Base-by-base conservation (phyloP, 2,797 vertebrate species). In the Tapirus indicus region DNA sequence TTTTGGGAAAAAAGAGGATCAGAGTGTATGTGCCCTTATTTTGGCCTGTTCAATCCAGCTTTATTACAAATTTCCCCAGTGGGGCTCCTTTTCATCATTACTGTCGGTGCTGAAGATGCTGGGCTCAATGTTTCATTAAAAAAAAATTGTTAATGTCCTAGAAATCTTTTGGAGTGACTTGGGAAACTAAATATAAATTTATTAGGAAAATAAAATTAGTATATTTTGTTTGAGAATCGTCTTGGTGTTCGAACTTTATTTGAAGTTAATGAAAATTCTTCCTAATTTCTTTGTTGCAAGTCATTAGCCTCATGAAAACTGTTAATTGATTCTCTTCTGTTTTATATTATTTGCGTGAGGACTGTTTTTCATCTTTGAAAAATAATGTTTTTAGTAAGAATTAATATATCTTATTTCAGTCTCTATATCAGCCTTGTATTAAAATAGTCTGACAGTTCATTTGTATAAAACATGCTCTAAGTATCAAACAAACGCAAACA, bases 11-110 rank as follows among this genome's bases (percentile, higher is more conserved):
- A 20, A 7, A 0, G 0, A 21, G 18, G 54, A 14, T 71, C 3
- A 0, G 32, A 0, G 9, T 20, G 23, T 74, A 0, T 54, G 11
- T 14, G 14, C 7, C 52, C 29, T 64, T 10, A 0, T 62, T 68
- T 56, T 2, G 27, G 32, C 49, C 62, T 8, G 1, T 47, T 35
- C 13, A 1, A 4, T 35, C 54, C 7, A 2, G 29, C 52, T 20
- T 74, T 29, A 20, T 29, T 41, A 10, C 10, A 18, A 0, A 11
- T 12, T 54, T 20, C 32, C 23, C 10, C 20, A 0, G 0, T 0
- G 29, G 20, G 21, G 14, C 27, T 32, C 27, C 27, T 23, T 56
- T 64, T 68, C 6, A 8, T 5, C 12, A 14, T 80, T 13, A 4
- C 47, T 12, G 1, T 6, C 13, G 23, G 58, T n/a, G 49, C 64